Evolutionary conservation across 1,140 invertebrate genomes (phyloP).

Genomic region (Brachionus angularis): DNA sequence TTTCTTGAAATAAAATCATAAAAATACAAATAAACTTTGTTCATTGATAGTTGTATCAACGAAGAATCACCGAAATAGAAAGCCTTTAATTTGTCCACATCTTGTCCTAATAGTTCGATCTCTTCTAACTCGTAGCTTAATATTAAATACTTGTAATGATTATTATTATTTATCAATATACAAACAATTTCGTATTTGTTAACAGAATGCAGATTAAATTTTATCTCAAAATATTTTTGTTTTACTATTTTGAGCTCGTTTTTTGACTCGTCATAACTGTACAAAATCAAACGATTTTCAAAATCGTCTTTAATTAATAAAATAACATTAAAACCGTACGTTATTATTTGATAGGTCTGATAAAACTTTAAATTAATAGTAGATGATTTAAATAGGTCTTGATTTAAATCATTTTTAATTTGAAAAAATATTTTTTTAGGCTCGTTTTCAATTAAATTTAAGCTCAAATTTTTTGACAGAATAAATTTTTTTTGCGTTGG

Average conservation of each 20-base stretch:
- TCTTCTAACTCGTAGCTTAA: conserved; percentile 7
- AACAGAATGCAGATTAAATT: conserved; percentile 2
- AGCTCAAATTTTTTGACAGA: not conserved
- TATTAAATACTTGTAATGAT: conserved; percentile 7
- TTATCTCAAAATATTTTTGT: not conserved
- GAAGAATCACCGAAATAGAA: not conserved
- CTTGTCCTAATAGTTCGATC: conserved; percentile 11
- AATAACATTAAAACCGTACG: not conserved
- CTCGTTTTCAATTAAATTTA: conserved; percentile 6
- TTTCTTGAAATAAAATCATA: not conserved
- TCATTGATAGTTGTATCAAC: not conserved
- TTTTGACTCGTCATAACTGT: conserved; percentile 10
- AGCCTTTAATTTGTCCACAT: not conserved
- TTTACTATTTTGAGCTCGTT: conserved; percentile 4
- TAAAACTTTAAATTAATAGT: not conserved
- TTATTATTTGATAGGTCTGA: conserved; percentile 27
- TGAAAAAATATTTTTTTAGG: not conserved
- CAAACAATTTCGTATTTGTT: conserved; percentile 16
- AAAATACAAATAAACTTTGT: conserved; percentile 4
- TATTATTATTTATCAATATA: conserved; percentile 7
- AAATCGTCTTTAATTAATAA: conserved; percentile 20
- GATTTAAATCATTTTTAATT: not conserved
- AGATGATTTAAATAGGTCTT: not conserved
- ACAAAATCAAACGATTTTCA: not conserved
- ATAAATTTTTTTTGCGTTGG: no score